Conservation (phyloP, 1,140 invertebrate genomes). For the Drosophila jambulina region DNA sequence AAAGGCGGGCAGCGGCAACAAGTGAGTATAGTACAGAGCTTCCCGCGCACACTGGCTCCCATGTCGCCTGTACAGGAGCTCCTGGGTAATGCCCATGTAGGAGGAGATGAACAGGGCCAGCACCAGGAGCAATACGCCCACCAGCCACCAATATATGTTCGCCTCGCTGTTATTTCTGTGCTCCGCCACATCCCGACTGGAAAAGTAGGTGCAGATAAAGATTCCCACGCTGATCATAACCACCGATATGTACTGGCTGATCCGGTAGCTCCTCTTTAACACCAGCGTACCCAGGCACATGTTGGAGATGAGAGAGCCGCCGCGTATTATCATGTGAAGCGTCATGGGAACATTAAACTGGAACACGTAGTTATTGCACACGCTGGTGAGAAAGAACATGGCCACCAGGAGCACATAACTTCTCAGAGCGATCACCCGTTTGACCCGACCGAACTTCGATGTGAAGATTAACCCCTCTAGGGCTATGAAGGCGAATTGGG, state of each 20-base stretch:
- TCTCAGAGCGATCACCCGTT: constrained; percentile 90
- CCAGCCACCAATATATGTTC: constrained; percentile 89
- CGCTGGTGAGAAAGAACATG: constrained; percentile 97
- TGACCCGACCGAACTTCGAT: constrained; percentile 92
- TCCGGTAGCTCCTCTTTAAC: constrained; percentile 92
- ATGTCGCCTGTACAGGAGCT: constrained; percentile 92
- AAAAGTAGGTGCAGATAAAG: constrained; percentile 95
- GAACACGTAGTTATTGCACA: constrained; percentile 98
- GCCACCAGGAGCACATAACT: constrained; percentile 94
- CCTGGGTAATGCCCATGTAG: constrained; percentile 98
- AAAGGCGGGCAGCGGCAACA: constrained; percentile 73
- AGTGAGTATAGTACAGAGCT: constrained; percentile 95
- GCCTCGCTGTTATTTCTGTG: not conserved
- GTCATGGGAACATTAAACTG: constrained; percentile 99
- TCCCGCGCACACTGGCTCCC: constrained; percentile 96
- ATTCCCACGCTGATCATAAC: constrained; percentile 97
- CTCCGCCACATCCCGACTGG: constrained; percentile 81
- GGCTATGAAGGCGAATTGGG: constrained; percentile 96
- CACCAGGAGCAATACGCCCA: constrained; percentile 94
- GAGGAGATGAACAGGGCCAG: constrained; percentile 97
- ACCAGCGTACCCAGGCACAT: constrained; percentile 97
- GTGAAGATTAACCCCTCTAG: constrained; percentile 96
- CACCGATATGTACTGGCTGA: constrained; percentile 96
- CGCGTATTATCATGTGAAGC: constrained; percentile 99
- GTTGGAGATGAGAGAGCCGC: constrained; percentile 98